Evolutionary conservation across 2,888 invertebrate genomes (phyloP).

Genomic region (Ectemnius cavifrons): DNA sequence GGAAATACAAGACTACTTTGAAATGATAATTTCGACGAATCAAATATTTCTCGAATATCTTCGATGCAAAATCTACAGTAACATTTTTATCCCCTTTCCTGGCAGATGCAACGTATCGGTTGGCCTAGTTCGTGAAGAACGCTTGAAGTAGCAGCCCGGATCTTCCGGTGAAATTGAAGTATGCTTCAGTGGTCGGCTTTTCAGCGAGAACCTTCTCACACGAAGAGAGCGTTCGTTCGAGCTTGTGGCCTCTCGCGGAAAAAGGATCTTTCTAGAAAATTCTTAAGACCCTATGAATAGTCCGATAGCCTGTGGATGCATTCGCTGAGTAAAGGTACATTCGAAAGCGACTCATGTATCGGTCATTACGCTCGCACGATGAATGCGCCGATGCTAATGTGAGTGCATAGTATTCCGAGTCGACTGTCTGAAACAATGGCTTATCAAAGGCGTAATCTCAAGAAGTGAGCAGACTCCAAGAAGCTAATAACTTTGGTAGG

Average conservation of each 20-base stretch:
- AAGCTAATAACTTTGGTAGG: constrained; percentile 35
- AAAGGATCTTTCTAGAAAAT: too few species aligned
- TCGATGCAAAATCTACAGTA: too few species aligned
- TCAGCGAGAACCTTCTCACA: background rate
- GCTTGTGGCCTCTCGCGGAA: background rate
- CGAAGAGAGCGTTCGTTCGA: background rate
- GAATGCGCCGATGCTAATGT: constrained; percentile 8
- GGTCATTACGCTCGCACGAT: constrained; percentile 28
- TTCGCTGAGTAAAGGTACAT: too few species aligned
- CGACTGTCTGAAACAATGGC: constrained; percentile 44
- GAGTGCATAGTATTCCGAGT: background rate
- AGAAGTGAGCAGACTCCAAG: too few species aligned
- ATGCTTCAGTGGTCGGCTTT: background rate
- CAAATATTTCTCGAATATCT: too few species aligned
- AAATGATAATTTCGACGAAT: too few species aligned
- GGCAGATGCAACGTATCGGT: background rate
- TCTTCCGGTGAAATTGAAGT: background rate
- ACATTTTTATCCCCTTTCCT: background rate
- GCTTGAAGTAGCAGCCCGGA: background rate
- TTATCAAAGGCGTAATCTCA: constrained; percentile 41
- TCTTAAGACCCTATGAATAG: too few species aligned
- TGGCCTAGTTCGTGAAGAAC: constrained; percentile 25
- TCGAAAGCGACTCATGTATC: background rate
- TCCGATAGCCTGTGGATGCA: too few species aligned
- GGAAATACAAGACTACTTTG: too few species aligned